Base-by-base conservation (phyloP, 1,140 invertebrate genomes). In the Riptortus pedestris region DNA sequence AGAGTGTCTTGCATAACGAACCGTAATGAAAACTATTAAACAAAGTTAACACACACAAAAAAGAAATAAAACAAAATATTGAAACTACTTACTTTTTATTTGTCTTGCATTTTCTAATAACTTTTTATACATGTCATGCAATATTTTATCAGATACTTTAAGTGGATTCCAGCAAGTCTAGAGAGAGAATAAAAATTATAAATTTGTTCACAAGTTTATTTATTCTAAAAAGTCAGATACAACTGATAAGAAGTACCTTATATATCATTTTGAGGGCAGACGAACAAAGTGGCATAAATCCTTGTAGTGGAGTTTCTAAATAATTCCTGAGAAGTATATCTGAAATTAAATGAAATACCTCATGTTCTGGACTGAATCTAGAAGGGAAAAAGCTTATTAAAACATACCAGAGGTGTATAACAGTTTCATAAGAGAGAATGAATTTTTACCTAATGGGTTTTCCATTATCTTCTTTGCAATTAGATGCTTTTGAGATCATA, bases 401-500 rank as follows among this genome's bases (percentile, higher is more conserved):
- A 5, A 38, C 16, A 38, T 9, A 38, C 5, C 33, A 38, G 16
- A 38, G 18, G 43, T 9, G 22, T 20, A 20, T 1, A 45, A 45
- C 18, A 47, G 45, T 47, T 47, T 20, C 18, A 18, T 22, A 1
- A 47, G 22, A 3, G 4, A 9, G 14, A 38, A 38, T 38, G 31
- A 38, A 38, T 38, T 38, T 38, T 26, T 55, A 60, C 60, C 66
- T 62, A n/a, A 66, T 66, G 55, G 33, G 38, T 18, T 69, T 51
- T 27, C 74, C 70, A 38, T 38, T 55, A 4, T 68, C 64, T 61
- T 31, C 69, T 67, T 71, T 67, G 69, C 67, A 68, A 72, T 33
- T 14, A 70, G 70, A 33, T 22, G 85, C 74, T 71, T 79, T 79
- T 0, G 78, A 59, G 0, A 86, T 72, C 60, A 81, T 80, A 68